Evolutionary conservation across 2,797 vertebrate genomes (phyloP).

Genomic region (Lutjanus argentimaculatus): DNA sequence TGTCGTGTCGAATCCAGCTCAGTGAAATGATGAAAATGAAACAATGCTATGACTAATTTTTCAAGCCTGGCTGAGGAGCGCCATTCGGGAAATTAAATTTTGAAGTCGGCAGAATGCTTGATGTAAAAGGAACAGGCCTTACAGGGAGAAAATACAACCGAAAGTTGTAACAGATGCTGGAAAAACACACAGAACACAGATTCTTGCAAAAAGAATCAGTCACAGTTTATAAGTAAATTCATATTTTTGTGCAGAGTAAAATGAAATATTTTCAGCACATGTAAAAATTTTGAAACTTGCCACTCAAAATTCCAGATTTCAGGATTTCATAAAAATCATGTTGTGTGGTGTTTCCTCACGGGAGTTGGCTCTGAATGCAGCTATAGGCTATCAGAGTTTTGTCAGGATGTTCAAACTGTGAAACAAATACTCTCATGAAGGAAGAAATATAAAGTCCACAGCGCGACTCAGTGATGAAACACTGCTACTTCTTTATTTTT

Average conservation of each 20-base stretch:
- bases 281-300: too few relatives aligned
- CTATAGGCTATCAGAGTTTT: too few relatives aligned
- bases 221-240: not conserved
- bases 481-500: too few relatives aligned
- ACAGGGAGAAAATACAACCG: slow-evolving; percentile 6
- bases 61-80: slow-evolving; percentile 36
- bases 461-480: too few relatives aligned
- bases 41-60: slow-evolving; percentile 27
- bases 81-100: slow-evolving; percentile 48
- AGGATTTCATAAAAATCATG: too few relatives aligned
- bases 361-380: too few relatives aligned
- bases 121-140: slow-evolving; percentile 17
- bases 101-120: slow-evolving; percentile 20
- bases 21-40: slow-evolving; percentile 33
- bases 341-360: too few relatives aligned
- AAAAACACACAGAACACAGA: not conserved
- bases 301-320: too few relatives aligned
- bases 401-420: too few relatives aligned
- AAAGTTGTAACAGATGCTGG: not conserved
- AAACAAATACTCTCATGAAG: too few relatives aligned
- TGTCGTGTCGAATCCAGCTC: slow-evolving; percentile 2
- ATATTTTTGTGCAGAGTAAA: not conserved
- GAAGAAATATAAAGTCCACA: too few relatives aligned
- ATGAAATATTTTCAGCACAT: not conserved
- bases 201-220: not conserved